Evolutionary conservation across 2,797 vertebrate species (phyloP), one percentile per base, ranked within the genome.

Genomic region (Monodelphis domestica): DNA sequence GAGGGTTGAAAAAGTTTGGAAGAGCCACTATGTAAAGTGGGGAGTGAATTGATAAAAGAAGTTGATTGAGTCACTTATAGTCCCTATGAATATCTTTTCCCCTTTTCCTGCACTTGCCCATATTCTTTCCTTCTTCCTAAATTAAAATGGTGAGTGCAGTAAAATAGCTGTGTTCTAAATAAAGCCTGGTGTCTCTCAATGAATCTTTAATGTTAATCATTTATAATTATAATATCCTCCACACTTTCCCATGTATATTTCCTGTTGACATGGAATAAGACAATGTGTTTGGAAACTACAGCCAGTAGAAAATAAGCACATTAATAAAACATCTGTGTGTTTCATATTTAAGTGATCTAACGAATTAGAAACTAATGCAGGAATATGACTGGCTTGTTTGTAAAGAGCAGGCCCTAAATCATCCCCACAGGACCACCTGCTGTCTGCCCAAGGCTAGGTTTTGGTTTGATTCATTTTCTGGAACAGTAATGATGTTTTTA

Each of bases 341-440:
- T 96, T 93, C 63, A 91, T 93, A 70, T 89, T 93, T 56, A n/a
- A 92, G 17, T 91, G 70, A 52, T 88, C 87, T 91, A 96, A 94
- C 63, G 56, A 91, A 84, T 84, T 84, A 38, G 38, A 45, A 45
- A 26, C 70, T 84, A 84, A 24, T 45, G 14, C n/a, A 94, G 96
- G 96, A 89, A 95, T 70, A 87, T 93, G 93, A 97, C 15, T 63
- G 14, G 30, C 96, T 95, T 91, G 91, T 56, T 45, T 94, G 95
- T 96, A 95, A 92, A 91, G 91, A 96, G 94, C 95, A 95, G 89
- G 70, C 95, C 95, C 96, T 54, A 38, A 54, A 51, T 87, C 94
- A 94, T 87, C 53, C 87, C 95, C 93, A 89, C 95, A 93, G 96
- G 94, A 94, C 95, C 10, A 11, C 95, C 33, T 97, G 94, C 97